A percentile compares a stretch with the other conserved stretches of the same genome.
Conservation (phyloP, 2,797 vertebrate species). For the Pseudochromis fuscus region DNA sequence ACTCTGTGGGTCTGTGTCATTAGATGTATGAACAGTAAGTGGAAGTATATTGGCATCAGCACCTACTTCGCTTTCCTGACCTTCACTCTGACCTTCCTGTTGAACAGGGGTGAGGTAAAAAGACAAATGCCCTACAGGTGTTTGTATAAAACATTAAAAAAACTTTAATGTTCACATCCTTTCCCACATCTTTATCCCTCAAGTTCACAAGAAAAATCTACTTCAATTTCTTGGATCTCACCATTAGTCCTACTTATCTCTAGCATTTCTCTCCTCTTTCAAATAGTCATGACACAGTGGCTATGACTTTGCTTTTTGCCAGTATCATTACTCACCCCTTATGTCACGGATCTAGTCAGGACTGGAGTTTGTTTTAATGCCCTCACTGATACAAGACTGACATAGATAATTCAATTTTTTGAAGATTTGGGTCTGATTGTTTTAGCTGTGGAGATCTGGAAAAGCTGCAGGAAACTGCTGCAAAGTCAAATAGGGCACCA, state of each 20-base stretch:
- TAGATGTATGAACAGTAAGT: background rate
- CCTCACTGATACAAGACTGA: too few species aligned
- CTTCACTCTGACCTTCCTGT: conserved; percentile 27
- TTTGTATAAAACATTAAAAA: conserved; percentile 12
- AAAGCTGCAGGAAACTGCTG: too few species aligned
- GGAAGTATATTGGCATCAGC: conserved; percentile 8
- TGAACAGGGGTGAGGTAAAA: background rate
- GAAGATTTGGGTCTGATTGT: background rate
- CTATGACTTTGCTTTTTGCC: conserved; percentile 21
- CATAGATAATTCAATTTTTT: too few species aligned
- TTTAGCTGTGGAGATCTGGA: background rate
- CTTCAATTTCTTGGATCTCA: conserved; percentile 40
- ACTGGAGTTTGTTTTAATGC: background rate
- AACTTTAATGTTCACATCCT: conserved; percentile 36
- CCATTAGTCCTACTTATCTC: conserved; percentile 26
- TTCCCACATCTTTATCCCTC: conserved; percentile 1
- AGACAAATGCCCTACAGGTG: conserved; percentile 5
- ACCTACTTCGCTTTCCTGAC: conserved; percentile 17
- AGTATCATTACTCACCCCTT: background rate
- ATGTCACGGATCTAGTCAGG: background rate
- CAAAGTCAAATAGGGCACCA: too few species aligned
- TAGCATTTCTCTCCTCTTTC: conserved; percentile 28
- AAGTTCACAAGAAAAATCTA: conserved; percentile 4
- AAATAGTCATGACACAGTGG: conserved; percentile 29
- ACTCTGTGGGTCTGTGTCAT: background rate